These are phyloP conservation scores for Heterocephalus glaber DNA, from an alignment of 2,113 vertebrate genomes.

Conservation along the genomic window DNA sequence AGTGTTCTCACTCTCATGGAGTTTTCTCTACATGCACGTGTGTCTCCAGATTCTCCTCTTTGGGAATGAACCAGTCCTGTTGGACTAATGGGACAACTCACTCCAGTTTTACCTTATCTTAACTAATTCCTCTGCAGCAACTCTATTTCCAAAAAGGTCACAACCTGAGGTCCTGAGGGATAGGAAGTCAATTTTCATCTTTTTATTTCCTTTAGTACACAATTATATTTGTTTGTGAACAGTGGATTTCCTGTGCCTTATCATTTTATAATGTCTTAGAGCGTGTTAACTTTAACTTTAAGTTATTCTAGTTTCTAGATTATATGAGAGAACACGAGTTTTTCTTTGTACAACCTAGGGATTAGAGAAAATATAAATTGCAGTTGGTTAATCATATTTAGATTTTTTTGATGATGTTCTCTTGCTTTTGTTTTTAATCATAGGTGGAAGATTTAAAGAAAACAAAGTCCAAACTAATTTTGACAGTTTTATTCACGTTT, in stretches of 20 bases:
- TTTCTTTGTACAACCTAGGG: not conserved
- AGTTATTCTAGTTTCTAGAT: not conserved
- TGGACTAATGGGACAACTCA: not conserved
- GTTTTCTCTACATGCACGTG: not conserved
- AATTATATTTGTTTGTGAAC: constrained; percentile 27
- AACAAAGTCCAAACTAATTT: constrained; percentile 23
- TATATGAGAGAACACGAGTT: not conserved
- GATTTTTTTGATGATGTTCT: constrained; percentile 1
- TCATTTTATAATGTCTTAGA: not conserved
- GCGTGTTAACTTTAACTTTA: not conserved
- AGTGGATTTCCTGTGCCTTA: not conserved
- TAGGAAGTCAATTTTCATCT: not conserved
- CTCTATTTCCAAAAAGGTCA: not conserved
- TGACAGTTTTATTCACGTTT: not conserved
- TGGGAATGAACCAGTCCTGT: not conserved
- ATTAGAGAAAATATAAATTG: not conserved
- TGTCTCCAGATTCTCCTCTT: not conserved
- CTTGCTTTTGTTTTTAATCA: constrained; percentile 13
- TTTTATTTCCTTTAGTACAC: not conserved
- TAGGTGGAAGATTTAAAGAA: constrained; percentile 23
- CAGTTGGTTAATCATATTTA: not conserved
- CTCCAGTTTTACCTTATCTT: not conserved
- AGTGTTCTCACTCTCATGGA: not conserved
- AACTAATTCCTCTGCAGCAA: not conserved
- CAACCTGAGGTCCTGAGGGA: not conserved